Base-by-base conservation (phyloP, 1,140 invertebrate species). In the Apocrypta bakeri region DNA sequence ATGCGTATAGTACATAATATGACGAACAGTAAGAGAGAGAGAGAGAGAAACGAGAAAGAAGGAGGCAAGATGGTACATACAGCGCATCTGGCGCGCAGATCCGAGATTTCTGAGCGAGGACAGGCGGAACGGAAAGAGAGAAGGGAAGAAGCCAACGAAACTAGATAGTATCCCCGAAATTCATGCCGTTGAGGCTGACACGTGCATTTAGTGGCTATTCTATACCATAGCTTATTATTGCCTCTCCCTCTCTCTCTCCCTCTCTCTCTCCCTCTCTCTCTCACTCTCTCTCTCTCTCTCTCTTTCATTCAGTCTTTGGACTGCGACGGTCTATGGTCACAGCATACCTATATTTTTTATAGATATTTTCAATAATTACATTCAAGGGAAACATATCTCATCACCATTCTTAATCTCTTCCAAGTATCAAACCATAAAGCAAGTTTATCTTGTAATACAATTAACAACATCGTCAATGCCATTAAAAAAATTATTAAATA, bases 31-130 rank as follows among this genome's bases (percentile, higher is more conserved):
- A 17, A 56, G 21, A 17, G 4, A 0, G 48, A n/a, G 11, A 12
- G 33, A n/a, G 17, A 17, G 12, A 6, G 27, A 37, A 24, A 17
- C 25, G 77, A 61, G 42, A 75, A 33, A 21, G 40, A 25, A 40
- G n/a, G 71, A 61, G 73, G 56, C 82, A 9, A 37, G 33, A 37
- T 37, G 33, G 33, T 2, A 37, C 33, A 37, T 9, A 86, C n/a
- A n/a, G n/a, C n/a, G n/a, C 83, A 86, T 86, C 83, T 86, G 85
- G 83, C 61, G 33, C 68, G 48, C 85, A 85, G 85, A 85, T 84
- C 75, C 76, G 84, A 84, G 75, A 82, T 82, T 82, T 64, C 14
- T 48, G 75, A 9, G 40, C 71, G 61, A 3, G 25, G 27, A 69
- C 48, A 66, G 64, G 69, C 64, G 79, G 31, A 64, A 21, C 42